A percentile compares a stretch with the other conserved stretches of the same genome.
Evolutionary conservation across 1,140 invertebrate species (phyloP).

Genomic region (Drosophila persimilis): DNA sequence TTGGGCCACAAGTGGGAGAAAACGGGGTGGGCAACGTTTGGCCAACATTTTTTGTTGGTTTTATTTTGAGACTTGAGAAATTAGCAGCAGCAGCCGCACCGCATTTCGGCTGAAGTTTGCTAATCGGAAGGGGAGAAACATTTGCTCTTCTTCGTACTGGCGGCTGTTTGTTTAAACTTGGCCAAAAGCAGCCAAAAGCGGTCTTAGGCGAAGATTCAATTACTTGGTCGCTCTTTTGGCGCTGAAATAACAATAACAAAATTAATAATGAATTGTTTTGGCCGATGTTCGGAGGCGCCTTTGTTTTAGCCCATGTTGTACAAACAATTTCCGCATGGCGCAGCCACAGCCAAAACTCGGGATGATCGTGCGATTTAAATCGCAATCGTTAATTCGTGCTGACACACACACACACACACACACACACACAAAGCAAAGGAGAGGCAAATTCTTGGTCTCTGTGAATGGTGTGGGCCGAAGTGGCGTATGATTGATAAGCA

Average conservation of each 20-base stretch:
- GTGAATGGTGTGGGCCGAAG: constrained; percentile 43
- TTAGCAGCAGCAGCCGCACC: constrained; percentile 25
- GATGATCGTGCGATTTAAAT: constrained; percentile 59
- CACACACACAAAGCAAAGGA: constrained; percentile 29
- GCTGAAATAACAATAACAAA: constrained; percentile 57
- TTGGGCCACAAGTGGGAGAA: constrained; percentile 31
- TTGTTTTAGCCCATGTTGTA: constrained; percentile 57
- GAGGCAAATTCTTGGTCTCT: constrained; percentile 46
- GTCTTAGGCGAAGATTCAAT: constrained; percentile 54
- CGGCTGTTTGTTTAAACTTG: constrained; percentile 13
- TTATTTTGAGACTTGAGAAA: constrained; percentile 35
- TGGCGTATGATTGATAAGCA: constrained; percentile 77
- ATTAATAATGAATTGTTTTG: constrained; percentile 72
- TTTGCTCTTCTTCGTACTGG: constrained; percentile 10
- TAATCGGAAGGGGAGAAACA: constrained; percentile 35
- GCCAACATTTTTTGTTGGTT: constrained; percentile 1
- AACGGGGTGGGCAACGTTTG: constrained; percentile 31
- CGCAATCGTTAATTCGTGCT: constrained; percentile 69
- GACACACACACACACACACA: constrained; percentile 58
- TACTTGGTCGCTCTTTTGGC: constrained; percentile 51
- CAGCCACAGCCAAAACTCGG: constrained; percentile 32
- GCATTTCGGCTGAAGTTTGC: constrained; percentile 10
- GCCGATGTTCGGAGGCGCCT: constrained; percentile 48
- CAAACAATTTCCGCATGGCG: constrained; percentile 74
- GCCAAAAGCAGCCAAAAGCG: constrained; percentile 5